A percentile compares a stretch with the other conserved stretches of the same genome.
Evolutionary conservation across 2,797 vertebrate species (phyloP).

Genomic region (Ispidina picta): DNA sequence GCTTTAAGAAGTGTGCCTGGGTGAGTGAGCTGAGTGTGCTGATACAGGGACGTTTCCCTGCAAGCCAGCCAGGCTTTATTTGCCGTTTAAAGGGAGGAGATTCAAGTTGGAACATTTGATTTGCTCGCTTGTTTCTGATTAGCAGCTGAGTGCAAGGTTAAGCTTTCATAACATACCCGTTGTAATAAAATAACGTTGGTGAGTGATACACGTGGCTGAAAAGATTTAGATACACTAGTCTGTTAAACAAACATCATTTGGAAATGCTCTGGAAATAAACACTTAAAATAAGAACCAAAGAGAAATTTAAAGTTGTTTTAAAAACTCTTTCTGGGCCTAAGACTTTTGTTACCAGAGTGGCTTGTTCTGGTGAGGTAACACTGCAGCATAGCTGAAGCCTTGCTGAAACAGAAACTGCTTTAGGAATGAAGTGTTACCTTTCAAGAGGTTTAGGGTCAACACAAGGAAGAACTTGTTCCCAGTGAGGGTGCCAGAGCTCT

Average conservation of each 20-base stretch:
- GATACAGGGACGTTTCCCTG: background rate
- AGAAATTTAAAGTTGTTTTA: background rate
- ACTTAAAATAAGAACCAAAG: constrained; percentile 10
- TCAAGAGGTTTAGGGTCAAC: too few relatives aligned
- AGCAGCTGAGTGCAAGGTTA: constrained; percentile 51
- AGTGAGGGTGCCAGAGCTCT: too few relatives aligned
- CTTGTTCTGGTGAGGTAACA: background rate
- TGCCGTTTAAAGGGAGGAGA: constrained; percentile 27
- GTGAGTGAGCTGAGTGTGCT: background rate
- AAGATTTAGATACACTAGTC: constrained; percentile 7
- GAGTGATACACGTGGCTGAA: constrained; percentile 31
- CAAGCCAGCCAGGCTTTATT: background rate
- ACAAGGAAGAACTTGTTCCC: too few relatives aligned
- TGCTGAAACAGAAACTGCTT: constrained; percentile 7
- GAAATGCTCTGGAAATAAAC: constrained; percentile 25
- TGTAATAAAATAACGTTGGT: constrained; percentile 38
- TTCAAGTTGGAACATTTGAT: constrained; percentile 37
- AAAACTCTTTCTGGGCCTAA: background rate
- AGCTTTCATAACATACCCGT: constrained; percentile 22
- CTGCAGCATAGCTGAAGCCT: background rate
- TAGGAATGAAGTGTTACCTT: too few relatives aligned
- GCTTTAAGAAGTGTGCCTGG: background rate
- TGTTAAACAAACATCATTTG: constrained; percentile 28
- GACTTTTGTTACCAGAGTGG: background rate
- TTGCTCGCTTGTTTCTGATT: constrained; percentile 47